These are phyloP conservation scores for Drosophila obscura DNA, from an alignment of 1,140 invertebrate species.

Conservation along the genomic window DNA sequence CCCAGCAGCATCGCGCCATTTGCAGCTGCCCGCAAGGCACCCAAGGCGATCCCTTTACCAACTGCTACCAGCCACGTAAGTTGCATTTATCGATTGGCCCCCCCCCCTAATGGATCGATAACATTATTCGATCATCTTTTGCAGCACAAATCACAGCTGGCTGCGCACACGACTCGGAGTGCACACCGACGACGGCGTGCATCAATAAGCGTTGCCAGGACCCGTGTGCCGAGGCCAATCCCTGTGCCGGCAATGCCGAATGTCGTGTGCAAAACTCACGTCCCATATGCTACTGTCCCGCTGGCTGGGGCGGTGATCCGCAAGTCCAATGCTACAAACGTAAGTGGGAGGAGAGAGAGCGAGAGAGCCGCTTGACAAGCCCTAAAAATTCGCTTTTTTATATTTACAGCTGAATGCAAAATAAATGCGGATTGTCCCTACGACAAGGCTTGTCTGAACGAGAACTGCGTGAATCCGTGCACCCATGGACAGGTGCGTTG, in stretches of 20 bases:
- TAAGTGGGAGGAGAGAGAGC: conserved; percentile 84
- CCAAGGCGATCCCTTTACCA: conserved; percentile 91
- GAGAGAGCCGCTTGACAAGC: too few species aligned
- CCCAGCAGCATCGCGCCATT: conserved; percentile 89
- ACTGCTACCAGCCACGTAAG: conserved; percentile 88
- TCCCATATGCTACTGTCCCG: conserved; percentile 91
- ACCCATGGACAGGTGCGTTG: conserved; percentile 87
- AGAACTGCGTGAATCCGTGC: conserved; percentile 92
- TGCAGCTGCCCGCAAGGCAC: conserved; percentile 91
- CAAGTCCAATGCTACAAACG: conserved; percentile 93
- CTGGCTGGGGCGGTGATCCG: conserved; percentile 94
- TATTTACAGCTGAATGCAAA: conserved; percentile 91
- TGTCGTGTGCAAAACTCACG: conserved; percentile 90
- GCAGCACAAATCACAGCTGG: conserved; percentile 85
- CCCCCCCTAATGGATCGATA: not conserved
- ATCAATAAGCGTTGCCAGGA: conserved; percentile 91
- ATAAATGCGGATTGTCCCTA: conserved; percentile 92
- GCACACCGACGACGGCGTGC: conserved; percentile 90
- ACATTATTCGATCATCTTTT: not conserved
- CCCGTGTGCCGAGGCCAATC: conserved; percentile 90
- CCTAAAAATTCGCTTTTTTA: not conserved
- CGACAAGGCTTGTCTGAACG: conserved; percentile 91
- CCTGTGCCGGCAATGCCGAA: conserved; percentile 91
- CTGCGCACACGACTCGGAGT: conserved; percentile 89
- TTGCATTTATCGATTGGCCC: not conserved